Percentiles rank a stretch among this genome's conserved stretches.
Evolutionary conservation across 2,888 invertebrate species (phyloP).

Genomic region (Scelioninae gen. 2): DNA sequence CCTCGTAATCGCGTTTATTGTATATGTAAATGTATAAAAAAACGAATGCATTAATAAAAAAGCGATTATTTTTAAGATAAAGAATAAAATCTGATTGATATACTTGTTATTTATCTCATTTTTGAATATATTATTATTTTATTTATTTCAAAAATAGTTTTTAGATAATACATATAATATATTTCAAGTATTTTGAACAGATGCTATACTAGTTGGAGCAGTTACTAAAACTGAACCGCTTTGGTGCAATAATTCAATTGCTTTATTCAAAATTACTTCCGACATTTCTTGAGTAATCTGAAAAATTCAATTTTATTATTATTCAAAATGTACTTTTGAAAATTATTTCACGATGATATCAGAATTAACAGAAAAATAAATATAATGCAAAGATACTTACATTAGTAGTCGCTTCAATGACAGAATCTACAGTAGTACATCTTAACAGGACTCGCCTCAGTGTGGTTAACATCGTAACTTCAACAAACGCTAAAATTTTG

Average conservation of each 20-base stretch:
- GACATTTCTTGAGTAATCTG: conserved; percentile 88
- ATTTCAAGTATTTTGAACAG: conserved; percentile 24
- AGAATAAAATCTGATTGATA: conserved; percentile 27
- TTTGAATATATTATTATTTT: background rate
- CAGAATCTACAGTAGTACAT: conserved; percentile 79
- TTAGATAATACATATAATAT: background rate
- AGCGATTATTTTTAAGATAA: conserved; percentile 74
- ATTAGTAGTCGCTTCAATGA: conserved; percentile 82
- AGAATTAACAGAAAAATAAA: too few relatives aligned
- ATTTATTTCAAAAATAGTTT: background rate
- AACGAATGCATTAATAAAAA: conserved; percentile 73
- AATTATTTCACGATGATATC: too few relatives aligned
- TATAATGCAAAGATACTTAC: too few relatives aligned
- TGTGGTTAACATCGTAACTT: conserved; percentile 84
- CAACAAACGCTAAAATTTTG: conserved; percentile 87
- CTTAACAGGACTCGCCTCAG: conserved; percentile 81
- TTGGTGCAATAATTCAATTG: conserved; percentile 89
- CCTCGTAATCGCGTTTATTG: conserved; percentile 67
- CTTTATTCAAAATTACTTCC: conserved; percentile 89
- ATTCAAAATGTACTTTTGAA: background rate
- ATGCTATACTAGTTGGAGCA: conserved; percentile 64
- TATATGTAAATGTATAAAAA: conserved; percentile 72
- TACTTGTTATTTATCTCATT: conserved; percentile 7
- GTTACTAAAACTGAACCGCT: conserved; percentile 79
- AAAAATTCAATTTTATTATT: conserved; percentile 52